Percentiles rank a stretch among this genome's conserved stretches.
phyloP scores from a whole-genome alignment of 2,797 vertebrate species.

The Intellagama lesueurii region DNA sequence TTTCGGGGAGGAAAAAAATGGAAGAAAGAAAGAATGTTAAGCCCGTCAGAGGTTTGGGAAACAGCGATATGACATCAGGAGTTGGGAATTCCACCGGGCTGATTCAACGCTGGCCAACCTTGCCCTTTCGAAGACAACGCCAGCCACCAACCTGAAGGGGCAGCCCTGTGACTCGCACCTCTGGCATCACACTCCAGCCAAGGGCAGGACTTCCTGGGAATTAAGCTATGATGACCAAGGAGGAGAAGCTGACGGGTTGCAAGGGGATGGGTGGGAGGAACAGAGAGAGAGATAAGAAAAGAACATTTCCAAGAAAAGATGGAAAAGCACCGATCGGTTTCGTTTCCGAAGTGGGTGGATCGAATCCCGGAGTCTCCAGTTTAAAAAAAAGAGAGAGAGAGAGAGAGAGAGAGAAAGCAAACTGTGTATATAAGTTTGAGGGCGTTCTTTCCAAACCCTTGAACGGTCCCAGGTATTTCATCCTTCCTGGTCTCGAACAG shows the following conservation, averaged over 20 bases:
- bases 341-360: neutral
- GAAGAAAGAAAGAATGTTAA: neutral
- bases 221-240: neutral
- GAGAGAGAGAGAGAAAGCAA: neutral
- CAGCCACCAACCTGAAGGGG: neutral
- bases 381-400: neutral
- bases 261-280: neutral
- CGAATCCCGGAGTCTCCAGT: neutral
- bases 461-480: too few relatives aligned
- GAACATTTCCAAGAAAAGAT: neutral
- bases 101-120: neutral
- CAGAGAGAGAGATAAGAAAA: too few relatives aligned
- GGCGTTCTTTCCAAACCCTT: neutral
- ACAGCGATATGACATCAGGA: neutral
- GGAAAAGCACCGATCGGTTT: neutral
- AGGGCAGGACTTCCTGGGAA: neutral
- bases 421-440: too few relatives aligned
- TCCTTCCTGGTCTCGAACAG: too few relatives aligned
- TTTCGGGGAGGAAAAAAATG: too few relatives aligned
- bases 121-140: neutral
- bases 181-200: neutral
- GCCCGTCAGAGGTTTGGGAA: neutral
- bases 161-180: neutral
- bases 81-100: neutral
- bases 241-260: too few relatives aligned